These are phyloP conservation scores for Homalodisca vitripennis DNA, from an alignment of 1,140 invertebrate species.

Conservation along the genomic window DNA sequence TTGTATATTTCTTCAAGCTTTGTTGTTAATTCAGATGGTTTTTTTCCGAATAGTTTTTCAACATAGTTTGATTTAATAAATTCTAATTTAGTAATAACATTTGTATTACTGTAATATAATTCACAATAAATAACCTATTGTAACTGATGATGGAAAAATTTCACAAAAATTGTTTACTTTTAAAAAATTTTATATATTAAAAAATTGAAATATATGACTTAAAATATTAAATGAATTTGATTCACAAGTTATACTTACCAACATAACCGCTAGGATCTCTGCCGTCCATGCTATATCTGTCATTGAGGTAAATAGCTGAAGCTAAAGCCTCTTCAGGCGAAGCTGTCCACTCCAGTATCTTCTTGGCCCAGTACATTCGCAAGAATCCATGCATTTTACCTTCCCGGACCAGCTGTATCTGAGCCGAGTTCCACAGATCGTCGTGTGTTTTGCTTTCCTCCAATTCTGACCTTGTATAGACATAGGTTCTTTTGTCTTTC, in stretches of 20 bases:
- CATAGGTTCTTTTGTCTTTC: slow-evolving; percentile 74
- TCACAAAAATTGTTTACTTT: too few relatives aligned
- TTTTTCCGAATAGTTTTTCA: too few relatives aligned
- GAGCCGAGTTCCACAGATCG: slow-evolving; percentile 88
- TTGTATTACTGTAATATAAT: too few relatives aligned
- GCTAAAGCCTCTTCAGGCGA: slow-evolving; percentile 76
- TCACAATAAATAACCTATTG: too few relatives aligned
- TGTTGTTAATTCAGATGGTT: too few relatives aligned
- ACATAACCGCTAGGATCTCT: slow-evolving; percentile 90
- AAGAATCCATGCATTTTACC: slow-evolving; percentile 93
- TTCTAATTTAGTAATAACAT: too few relatives aligned
- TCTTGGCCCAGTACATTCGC: slow-evolving; percentile 95
- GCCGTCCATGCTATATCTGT: slow-evolving; percentile 85
- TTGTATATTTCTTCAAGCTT: too few relatives aligned
- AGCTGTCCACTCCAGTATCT: slow-evolving; percentile 83
- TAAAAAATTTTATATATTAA: too few relatives aligned
- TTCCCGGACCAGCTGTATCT: slow-evolving; percentile 74
- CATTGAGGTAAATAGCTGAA: slow-evolving; percentile 79
- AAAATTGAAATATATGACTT: too few relatives aligned
- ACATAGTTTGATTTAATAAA: too few relatives aligned
- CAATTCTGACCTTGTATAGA: slow-evolving; percentile 72
- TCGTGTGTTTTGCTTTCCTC: slow-evolving; percentile 77
- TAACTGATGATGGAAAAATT: too few relatives aligned
- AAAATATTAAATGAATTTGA: too few relatives aligned
- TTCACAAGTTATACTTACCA: slow-evolving; percentile 67